Conservation (phyloP, 53 echinoderm and acorn worm genomes). For the Echinarachnius parma region DNA sequence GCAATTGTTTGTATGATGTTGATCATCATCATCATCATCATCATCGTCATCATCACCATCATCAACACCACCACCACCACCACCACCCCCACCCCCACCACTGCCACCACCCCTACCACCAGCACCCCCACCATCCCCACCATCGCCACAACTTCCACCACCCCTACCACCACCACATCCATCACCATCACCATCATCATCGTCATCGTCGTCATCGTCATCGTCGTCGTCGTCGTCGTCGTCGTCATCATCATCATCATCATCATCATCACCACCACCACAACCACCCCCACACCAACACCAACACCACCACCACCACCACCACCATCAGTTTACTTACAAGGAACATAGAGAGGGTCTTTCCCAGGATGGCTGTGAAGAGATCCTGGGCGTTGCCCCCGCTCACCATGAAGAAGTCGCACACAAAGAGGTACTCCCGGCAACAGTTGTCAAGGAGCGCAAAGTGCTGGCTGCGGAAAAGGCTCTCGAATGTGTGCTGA, state of each 20-base stretch:
- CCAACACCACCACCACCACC: neutral
- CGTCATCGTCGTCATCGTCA: neutral
- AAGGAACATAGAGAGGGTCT: constrained; percentile 90
- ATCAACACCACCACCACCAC: neutral
- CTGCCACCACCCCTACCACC: neutral
- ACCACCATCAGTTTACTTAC: constrained; percentile 34
- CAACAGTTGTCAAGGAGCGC: constrained; percentile 93
- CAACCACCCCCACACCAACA: neutral
- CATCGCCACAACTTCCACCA: too few relatives aligned
- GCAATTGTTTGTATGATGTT: too few relatives aligned
- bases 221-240: neutral
- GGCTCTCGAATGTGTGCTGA: constrained; percentile 96
- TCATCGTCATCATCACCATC: neutral
- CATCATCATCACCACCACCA: neutral
- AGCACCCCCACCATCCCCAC: neutral
- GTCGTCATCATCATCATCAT: neutral
- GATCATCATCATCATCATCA: constrained; percentile 1
- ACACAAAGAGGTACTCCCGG: constrained; percentile 90
- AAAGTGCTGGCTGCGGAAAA: constrained; percentile 95
- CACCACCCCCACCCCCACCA: neutral
- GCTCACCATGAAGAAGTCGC: constrained; percentile 98
- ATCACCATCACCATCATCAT: neutral
- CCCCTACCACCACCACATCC: too few relatives aligned
- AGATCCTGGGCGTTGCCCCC: constrained; percentile 92
- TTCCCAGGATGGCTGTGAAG: constrained; percentile 87